These are phyloP conservation scores for Drosophila imparisetae DNA, from an alignment of 2,888 invertebrate genomes.

Conservation along the genomic window DNA sequence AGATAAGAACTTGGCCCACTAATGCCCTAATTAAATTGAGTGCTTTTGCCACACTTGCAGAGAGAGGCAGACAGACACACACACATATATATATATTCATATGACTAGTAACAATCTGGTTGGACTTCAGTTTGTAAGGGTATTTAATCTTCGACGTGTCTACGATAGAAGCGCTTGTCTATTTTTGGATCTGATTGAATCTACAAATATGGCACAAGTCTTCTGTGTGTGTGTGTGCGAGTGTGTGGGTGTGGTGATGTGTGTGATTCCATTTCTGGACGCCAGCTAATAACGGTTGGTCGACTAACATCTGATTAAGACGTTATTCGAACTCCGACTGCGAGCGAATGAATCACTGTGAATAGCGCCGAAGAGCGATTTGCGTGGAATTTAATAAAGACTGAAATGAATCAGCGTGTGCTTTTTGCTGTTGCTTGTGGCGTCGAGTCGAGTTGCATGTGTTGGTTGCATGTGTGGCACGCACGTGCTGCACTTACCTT, in stretches of 20 bases:
- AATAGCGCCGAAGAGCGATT: constrained; percentile 21
- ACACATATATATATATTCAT: neutral
- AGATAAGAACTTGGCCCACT: neutral
- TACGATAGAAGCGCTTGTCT: neutral
- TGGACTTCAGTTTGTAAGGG: neutral
- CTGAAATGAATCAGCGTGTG: constrained; percentile 15
- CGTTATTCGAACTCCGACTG: constrained; percentile 22
- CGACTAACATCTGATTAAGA: constrained; percentile 39
- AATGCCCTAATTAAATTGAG: neutral
- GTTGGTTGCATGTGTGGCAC: neutral
- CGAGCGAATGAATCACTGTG: constrained; percentile 39
- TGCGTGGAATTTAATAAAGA: constrained; percentile 58
- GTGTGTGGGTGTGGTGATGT: neutral
- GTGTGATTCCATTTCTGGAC: constrained; percentile 29
- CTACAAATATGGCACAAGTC: neutral
- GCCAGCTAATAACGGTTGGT: constrained; percentile 18
- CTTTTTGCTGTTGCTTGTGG: constrained; percentile 1
- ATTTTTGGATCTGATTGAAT: neutral
- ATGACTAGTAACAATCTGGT: neutral
- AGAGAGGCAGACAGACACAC: neutral
- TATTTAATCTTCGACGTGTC: neutral
- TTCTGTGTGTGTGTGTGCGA: neutral
- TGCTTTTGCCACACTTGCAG: neutral
- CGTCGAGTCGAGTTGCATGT: neutral
- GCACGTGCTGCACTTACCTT: constrained; percentile 70